Percentiles rank a stretch among this genome's conserved stretches.
phyloP scores from a whole-genome alignment of 1,140 invertebrate genomes.

The Drosophila seguyi region DNA sequence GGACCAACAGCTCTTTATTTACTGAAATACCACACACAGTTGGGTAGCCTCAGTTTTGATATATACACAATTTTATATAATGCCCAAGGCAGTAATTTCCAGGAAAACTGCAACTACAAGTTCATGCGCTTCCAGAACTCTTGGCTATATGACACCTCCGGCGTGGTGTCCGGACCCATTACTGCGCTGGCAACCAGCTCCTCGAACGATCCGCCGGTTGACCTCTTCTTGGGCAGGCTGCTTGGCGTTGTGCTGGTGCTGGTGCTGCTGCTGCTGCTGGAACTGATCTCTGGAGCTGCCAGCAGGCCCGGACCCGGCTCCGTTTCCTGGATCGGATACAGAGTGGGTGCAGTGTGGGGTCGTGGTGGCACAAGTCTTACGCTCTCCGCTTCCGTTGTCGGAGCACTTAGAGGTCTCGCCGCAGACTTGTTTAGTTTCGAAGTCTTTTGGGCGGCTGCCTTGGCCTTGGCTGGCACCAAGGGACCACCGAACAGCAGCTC shows the following conservation, averaged over 20 bases:
- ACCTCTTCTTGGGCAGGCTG: neutral
- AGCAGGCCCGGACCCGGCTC: neutral
- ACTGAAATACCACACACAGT: neutral
- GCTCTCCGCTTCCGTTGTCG: conserved; percentile 3
- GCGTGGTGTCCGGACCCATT: conserved; percentile 4
- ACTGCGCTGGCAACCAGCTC: conserved; percentile 12
- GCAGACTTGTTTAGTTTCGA: neutral
- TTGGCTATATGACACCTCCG: conserved; percentile 39
- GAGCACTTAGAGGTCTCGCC: conserved; percentile 57
- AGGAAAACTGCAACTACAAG: conserved; percentile 1
- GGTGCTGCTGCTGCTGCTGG: neutral
- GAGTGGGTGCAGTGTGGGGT: conserved; percentile 58
- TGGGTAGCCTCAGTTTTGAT: neutral
- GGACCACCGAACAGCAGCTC: conserved; percentile 60
- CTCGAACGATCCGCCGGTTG: conserved; percentile 4
- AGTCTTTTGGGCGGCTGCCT: neutral
- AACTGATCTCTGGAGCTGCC: neutral
- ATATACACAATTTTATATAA: neutral
- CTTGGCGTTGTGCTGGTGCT: conserved; percentile 5
- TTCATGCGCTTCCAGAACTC: conserved; percentile 67
- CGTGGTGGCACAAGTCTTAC: neutral
- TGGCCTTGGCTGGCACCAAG: neutral
- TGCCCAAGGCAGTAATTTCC: neutral
- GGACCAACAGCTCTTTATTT: neutral
- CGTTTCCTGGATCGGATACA: neutral